A percentile compares a stretch with the other conserved stretches of the same genome.
Evolutionary conservation across 2,113 vertebrate species (phyloP).

Genomic region (Misgurnus anguillicaudatus): DNA sequence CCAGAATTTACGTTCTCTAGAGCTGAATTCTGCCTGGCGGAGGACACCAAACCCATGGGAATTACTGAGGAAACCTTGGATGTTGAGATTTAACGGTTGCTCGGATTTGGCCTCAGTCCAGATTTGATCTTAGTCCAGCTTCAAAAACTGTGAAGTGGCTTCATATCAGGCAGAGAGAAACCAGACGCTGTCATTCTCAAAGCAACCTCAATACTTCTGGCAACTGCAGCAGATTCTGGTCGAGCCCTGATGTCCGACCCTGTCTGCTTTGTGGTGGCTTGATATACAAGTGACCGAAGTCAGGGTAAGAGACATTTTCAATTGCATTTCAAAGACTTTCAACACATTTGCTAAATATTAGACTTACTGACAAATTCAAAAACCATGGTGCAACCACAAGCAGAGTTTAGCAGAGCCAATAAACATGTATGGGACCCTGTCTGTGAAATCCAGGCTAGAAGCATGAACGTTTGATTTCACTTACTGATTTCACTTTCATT

Average conservation of each 20-base stretch:
- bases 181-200: conserved; percentile 47
- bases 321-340: background rate
- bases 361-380: background rate
- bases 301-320: conserved; percentile 24
- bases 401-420: background rate
- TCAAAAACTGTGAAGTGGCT: conserved; percentile 39
- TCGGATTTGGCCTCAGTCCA: conserved; percentile 26
- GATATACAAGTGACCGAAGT: conserved; percentile 37
- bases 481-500: no score
- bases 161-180: conserved; percentile 49
- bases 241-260: conserved; percentile 22
- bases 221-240: conserved; percentile 9
- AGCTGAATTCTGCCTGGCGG: conserved; percentile 28
- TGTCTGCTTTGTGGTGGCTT: conserved; percentile 17
- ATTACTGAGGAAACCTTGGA: conserved; percentile 38
- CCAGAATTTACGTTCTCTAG: background rate
- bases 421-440: background rate
- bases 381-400: background rate
- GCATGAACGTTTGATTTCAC: no score
- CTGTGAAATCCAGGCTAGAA: no score
- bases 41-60: conserved; percentile 29
- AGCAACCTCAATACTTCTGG: conserved; percentile 38
- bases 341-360: background rate
- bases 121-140: conserved; percentile 24
- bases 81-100: conserved; percentile 12